phyloP scores from a whole-genome alignment of 2,113 vertebrate genomes.

The Prinia subflava region DNA sequence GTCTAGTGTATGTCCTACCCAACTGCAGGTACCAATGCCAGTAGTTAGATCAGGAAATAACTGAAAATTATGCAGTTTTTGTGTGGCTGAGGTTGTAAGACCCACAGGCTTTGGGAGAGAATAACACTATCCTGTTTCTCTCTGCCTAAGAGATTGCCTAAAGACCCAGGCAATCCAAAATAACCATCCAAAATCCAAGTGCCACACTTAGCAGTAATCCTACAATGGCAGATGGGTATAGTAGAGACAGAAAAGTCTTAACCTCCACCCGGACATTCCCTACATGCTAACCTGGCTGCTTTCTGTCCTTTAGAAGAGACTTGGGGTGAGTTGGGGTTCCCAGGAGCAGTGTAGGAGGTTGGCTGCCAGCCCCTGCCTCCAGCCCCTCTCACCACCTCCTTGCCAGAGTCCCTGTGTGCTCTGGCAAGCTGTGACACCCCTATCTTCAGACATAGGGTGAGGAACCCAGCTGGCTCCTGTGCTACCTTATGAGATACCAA shows the following conservation, averaged over 20 bases:
- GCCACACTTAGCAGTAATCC: neutral
- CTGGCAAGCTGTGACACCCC: neutral
- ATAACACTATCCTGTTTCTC: neutral
- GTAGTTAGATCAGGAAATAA: neutral
- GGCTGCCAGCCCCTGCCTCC: neutral
- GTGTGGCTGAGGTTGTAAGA: neutral
- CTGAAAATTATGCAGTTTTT: neutral
- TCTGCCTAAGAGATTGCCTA: neutral
- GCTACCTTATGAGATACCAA: neutral
- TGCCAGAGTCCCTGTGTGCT: neutral
- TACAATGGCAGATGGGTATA: neutral
- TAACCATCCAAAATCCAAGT: accelerated
- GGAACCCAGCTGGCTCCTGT: neutral
- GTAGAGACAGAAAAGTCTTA: neutral
- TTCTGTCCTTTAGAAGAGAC: neutral
- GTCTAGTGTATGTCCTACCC: neutral
- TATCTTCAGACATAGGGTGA: neutral
- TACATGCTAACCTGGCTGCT: neutral
- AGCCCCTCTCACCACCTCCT: neutral
- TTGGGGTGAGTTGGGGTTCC: neutral
- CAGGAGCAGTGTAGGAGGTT: accelerated
- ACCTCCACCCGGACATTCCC: neutral
- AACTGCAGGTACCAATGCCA: neutral
- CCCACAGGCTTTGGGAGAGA: neutral
- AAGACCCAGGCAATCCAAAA: neutral